These are phyloP conservation scores for Phasianus colchicus DNA, from an alignment of 2,113 vertebrate genomes.

Conservation along the genomic window DNA sequence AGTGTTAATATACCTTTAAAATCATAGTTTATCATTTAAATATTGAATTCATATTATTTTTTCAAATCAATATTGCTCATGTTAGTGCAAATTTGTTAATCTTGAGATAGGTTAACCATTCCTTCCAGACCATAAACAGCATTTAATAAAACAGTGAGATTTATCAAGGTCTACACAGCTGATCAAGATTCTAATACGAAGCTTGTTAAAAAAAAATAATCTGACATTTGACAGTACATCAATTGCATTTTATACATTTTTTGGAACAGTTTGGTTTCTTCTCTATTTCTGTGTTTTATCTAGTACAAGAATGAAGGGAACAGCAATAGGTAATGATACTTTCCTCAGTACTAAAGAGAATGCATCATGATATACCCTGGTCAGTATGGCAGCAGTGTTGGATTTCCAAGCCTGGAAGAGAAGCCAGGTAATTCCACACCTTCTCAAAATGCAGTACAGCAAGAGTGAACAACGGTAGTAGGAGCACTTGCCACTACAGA, in stretches of 20 bases:
- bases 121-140: constrained; percentile 54
- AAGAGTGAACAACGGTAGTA: not conserved
- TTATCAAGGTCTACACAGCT: constrained; percentile 64
- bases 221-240: constrained; percentile 63
- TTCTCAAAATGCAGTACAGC: constrained; percentile 37
- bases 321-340: constrained; percentile 34
- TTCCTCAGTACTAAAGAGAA: constrained; percentile 49
- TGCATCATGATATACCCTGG: constrained; percentile 15
- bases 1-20: constrained; percentile 51
- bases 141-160: constrained; percentile 57
- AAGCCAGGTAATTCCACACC: constrained; percentile 41
- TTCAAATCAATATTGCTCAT: constrained; percentile 53
- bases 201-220: constrained; percentile 63
- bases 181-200: constrained; percentile 64
- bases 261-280: constrained; percentile 61
- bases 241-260: constrained; percentile 59
- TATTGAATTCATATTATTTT: constrained; percentile 42
- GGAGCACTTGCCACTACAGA: constrained; percentile 47
- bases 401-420: constrained; percentile 30
- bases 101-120: constrained; percentile 68
- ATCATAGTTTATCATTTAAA: constrained; percentile 69
- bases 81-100: constrained; percentile 57
- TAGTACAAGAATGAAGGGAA: constrained; percentile 44
- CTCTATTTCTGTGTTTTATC: constrained; percentile 60
- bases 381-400: not conserved